Conservation (phyloP, 2,113 vertebrate species). For the Phaetusa simplex region DNA sequence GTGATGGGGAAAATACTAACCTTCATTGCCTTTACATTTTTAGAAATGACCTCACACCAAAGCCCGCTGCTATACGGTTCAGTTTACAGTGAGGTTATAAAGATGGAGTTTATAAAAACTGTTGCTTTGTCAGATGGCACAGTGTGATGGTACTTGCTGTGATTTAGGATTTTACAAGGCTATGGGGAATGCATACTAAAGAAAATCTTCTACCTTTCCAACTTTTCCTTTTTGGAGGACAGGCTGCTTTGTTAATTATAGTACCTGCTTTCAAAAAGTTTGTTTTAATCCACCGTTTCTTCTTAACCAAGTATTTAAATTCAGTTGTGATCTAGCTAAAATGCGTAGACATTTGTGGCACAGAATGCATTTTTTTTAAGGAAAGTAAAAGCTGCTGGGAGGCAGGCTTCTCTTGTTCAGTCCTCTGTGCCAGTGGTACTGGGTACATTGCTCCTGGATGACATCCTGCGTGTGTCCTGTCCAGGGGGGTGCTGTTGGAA, state of each 20-base stretch:
- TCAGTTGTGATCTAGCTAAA: background rate
- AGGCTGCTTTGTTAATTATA: background rate
- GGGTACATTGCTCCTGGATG: background rate
- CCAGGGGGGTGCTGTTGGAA: background rate
- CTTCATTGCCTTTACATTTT: background rate
- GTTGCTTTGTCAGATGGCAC: slow-evolving; percentile 80
- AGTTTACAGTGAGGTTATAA: background rate
- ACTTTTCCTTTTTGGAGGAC: background rate
- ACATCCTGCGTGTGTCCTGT: background rate
- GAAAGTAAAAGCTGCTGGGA: background rate
- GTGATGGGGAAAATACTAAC: background rate
- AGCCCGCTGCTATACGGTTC: background rate
- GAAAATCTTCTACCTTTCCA: background rate
- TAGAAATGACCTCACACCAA: background rate
- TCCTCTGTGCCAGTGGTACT: background rate
- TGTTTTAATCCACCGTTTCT: background rate
- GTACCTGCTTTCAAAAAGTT: background rate
- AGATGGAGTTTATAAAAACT: slow-evolving; percentile 79
- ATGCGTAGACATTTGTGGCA: background rate
- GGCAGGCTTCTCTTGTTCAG: background rate
- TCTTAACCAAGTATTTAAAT: background rate
- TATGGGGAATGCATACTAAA: background rate
- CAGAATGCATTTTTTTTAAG: background rate
- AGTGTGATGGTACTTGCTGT: slow-evolving; percentile 81
- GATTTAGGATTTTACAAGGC: slow-evolving; percentile 60